Conservation (phyloP, 2,797 vertebrate species). For the Oreonectes daqikongensis region DNA sequence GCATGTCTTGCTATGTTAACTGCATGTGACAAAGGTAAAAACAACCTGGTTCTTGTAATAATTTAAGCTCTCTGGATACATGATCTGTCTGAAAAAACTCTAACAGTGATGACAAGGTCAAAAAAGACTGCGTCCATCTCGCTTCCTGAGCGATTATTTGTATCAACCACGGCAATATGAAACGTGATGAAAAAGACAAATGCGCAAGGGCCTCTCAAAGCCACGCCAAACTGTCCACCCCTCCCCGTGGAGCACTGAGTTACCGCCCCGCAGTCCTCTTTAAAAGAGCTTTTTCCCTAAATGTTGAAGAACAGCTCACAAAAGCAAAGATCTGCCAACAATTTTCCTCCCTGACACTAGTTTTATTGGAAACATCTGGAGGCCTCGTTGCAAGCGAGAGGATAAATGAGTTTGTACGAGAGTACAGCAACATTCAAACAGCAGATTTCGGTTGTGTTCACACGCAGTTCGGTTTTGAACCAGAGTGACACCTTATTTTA, state of each 20-base stretch:
- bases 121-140: conserved; percentile 31
- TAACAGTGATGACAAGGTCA: conserved; percentile 37
- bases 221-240: conserved; percentile 40
- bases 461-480: neutral
- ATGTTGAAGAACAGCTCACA: conserved; percentile 35
- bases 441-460: neutral
- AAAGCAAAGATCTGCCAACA: conserved; percentile 39
- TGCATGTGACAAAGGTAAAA: conserved; percentile 6
- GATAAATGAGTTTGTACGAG: neutral
- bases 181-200: conserved; percentile 50
- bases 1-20: neutral
- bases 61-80: conserved; percentile 33
- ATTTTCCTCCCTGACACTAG: conserved; percentile 42
- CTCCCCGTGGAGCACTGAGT: conserved; percentile 30
- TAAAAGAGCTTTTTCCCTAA: conserved; percentile 29
- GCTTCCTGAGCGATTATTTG: conserved; percentile 43
- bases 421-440: neutral
- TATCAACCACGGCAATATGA: conserved; percentile 33
- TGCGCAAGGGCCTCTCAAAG: conserved; percentile 36
- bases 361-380: conserved; percentile 56
- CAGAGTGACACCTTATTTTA: neutral
- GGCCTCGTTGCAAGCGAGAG: neutral
- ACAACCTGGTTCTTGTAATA: neutral
- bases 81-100: conserved; percentile 37
- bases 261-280: conserved; percentile 35